Percentiles rank a stretch among this genome's conserved stretches.
These are phyloP conservation scores for Nycteola revayana DNA, from an alignment of 2,888 invertebrate species.

Conservation along the genomic window DNA sequence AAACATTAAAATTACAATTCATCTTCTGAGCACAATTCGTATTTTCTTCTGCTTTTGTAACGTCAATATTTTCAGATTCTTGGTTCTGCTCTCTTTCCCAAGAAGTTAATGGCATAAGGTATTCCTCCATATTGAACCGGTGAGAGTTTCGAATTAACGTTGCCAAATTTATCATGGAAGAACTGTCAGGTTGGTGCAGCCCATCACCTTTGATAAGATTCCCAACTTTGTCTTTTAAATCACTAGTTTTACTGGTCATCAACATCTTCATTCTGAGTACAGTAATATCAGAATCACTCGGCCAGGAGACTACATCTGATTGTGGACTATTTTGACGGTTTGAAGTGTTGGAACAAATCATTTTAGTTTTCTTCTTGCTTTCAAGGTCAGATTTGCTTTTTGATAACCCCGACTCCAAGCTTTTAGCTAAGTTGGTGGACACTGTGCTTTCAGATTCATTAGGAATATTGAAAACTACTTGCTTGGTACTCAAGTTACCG, in stretches of 20 bases:
- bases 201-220: constrained; percentile 79
- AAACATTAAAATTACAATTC: constrained; percentile 17
- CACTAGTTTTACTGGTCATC: constrained; percentile 41
- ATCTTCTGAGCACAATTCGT: constrained; percentile 7
- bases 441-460: constrained; percentile 44
- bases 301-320: constrained; percentile 69
- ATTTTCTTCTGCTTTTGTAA: constrained; percentile 25
- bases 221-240: constrained; percentile 68
- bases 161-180: constrained; percentile 82
- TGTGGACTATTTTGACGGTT: constrained; percentile 47
- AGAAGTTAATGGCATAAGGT: constrained; percentile 79
- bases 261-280: constrained; percentile 76
- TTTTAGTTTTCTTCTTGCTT: constrained; percentile 51
- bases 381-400: constrained; percentile 36
- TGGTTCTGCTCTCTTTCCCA: constrained; percentile 69
- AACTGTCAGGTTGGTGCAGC: constrained; percentile 78
- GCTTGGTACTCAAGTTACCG: constrained; percentile 53
- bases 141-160: constrained; percentile 74
- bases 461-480: constrained; percentile 63
- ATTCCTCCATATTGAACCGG: constrained; percentile 66
- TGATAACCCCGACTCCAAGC: constrained; percentile 57
- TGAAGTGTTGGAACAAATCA: constrained; percentile 44
- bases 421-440: constrained; percentile 49
- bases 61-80: constrained; percentile 33
- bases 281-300: constrained; percentile 83